Evolutionary conservation across 2,797 vertebrate genomes (phyloP).

Genomic region (Graptemys geographica): DNA sequence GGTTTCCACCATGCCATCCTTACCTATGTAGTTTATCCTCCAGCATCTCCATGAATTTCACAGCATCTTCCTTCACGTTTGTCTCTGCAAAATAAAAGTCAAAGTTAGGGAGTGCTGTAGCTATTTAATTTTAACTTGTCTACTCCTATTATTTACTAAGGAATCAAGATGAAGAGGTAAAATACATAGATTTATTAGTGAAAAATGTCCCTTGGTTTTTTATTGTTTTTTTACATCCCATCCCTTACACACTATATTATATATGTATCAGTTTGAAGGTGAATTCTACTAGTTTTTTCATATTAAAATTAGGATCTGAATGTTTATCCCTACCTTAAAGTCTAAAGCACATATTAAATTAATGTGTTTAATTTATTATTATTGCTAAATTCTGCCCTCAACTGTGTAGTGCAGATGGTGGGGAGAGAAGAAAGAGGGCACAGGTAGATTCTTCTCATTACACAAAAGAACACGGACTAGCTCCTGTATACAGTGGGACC

Average conservation of each 20-base stretch:
- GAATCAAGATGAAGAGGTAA: not conserved
- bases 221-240: not conserved
- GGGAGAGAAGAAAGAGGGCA: not conserved
- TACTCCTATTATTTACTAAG: not conserved
- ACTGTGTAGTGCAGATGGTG: not conserved
- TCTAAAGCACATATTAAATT: not conserved
- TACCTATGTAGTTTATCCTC: constrained; percentile 87
- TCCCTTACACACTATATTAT: not conserved
- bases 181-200: not conserved
- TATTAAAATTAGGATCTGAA: constrained; percentile 1
- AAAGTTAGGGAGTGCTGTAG: not conserved
- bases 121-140: not conserved
- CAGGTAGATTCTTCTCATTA: not conserved
- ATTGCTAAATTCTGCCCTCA: not conserved
- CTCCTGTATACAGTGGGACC: not conserved
- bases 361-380: not conserved
- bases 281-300: constrained; percentile 19
- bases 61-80: constrained; percentile 81
- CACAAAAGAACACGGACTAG: not conserved
- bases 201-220: not conserved
- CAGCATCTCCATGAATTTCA: constrained; percentile 84
- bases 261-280: not conserved
- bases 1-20: not conserved
- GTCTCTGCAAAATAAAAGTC: constrained; percentile 79
- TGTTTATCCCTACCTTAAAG: not conserved